These are phyloP conservation scores for Thalassarche chlororhynchos DNA, from an alignment of 2,113 vertebrate genomes.

Conservation along the genomic window DNA sequence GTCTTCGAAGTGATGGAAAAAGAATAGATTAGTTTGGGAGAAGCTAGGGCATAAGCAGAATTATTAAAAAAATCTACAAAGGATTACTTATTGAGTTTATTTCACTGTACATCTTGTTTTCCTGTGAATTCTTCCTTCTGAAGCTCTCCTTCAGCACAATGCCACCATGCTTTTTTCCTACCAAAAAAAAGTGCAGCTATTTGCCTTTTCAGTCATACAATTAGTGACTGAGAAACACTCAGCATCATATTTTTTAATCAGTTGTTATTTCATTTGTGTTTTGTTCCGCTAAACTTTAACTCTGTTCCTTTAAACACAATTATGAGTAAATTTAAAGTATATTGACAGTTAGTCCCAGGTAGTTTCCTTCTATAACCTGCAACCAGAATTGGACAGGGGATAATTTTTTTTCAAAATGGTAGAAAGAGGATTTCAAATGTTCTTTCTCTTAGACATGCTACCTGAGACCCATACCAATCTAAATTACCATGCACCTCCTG, in stretches of 20 bases:
- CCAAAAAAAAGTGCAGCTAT: background rate
- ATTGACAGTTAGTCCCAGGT: background rate
- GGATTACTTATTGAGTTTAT: background rate
- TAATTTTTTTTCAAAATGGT: background rate
- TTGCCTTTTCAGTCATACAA: background rate
- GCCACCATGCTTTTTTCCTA: background rate
- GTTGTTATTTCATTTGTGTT: background rate
- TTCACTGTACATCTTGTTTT: background rate
- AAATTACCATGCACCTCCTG: background rate
- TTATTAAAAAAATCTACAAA: background rate
- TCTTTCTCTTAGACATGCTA: background rate
- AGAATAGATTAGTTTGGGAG: background rate
- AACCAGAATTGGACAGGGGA: background rate
- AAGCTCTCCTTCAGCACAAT: background rate
- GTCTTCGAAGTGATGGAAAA: background rate
- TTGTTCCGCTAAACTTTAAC: background rate
- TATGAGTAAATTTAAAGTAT: background rate
- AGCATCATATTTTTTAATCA: background rate
- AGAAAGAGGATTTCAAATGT: background rate
- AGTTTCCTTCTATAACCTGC: background rate
- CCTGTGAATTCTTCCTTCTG: background rate
- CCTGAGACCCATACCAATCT: background rate
- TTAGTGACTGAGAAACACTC: background rate
- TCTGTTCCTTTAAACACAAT: background rate
- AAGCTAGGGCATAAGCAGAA: background rate